Evolutionary conservation across 2,113 vertebrate genomes (phyloP), one percentile per base, ranked within the genome.

Genomic region (Fulmarus glacialis): DNA sequence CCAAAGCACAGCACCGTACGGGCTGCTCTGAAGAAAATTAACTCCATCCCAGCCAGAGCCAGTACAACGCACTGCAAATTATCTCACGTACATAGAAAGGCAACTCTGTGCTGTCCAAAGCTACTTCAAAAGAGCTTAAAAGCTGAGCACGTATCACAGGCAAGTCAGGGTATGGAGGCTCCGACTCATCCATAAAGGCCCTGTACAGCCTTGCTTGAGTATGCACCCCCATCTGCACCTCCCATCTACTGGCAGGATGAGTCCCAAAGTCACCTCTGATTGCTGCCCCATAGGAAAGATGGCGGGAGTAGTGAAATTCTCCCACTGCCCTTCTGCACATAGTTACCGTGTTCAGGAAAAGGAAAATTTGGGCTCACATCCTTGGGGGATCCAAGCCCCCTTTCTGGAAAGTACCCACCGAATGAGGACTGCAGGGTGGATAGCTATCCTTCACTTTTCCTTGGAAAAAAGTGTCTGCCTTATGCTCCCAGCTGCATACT

Each of bases 341-440:
- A 42, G 17, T 38, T 52, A 58, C 1, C 9, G 34, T 0, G 0
- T n/a, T 52, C 8, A 5, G 60, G 36, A 36, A 62, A 72, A 74
- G 32, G 67, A 74, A 60, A 36, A 34, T 64, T 42, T 89, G 22
- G 14, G 15, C 12, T 86, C 14, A 32, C 1, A 2, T 52, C 26
- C 29, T 15, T 45, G n/a, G 18, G 24, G 32, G 6, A 63, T 40
- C 20, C 47, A 47, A 71, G 34, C 1, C 36, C n/a, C 68, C 12
- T 23, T 91, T 52, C 6, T 52, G 58, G 21, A 20, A 11, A 52
- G 32, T 9, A 45, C 8, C 15, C 47, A 47, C 21, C 58, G 43
- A 30, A 52, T 0, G 6, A 45, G 32, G 45, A 29, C 34, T 72
- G 38, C 38, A 40, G 38, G 22, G 12, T 55, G 38, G 48, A 59